phyloP scores from a whole-genome alignment of 2,113 vertebrate genomes.

The Girardinichthys multiradiatus region DNA sequence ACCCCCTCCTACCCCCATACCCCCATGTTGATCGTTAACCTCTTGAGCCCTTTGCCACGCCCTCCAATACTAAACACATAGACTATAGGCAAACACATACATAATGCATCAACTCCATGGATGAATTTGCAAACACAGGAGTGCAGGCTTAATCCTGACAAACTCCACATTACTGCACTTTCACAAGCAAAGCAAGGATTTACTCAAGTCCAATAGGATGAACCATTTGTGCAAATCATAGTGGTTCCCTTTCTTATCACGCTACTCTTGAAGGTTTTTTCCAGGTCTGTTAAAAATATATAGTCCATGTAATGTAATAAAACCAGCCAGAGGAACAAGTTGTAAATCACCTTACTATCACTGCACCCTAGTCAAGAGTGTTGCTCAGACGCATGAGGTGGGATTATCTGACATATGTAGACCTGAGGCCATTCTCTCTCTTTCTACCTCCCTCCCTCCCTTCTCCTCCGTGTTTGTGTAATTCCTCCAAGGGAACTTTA shows the following conservation, averaged over 20 bases:
- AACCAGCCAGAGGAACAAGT: constrained; percentile 61
- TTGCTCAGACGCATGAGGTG: constrained; percentile 50
- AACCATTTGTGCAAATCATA: constrained; percentile 25
- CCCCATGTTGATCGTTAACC: constrained; percentile 10
- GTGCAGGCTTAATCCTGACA: constrained; percentile 33
- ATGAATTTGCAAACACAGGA: constrained; percentile 42
- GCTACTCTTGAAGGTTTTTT: constrained; percentile 25
- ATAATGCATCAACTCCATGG: constrained; percentile 28
- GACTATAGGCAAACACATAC: constrained; percentile 24
- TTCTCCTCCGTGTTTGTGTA: background rate
- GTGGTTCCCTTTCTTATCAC: constrained; percentile 11
- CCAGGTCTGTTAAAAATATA: constrained; percentile 8
- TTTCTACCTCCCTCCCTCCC: background rate
- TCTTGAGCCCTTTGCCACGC: constrained; percentile 43
- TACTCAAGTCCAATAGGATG: constrained; percentile 3
- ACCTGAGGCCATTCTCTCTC: constrained; percentile 49
- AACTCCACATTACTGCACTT: constrained; percentile 17
- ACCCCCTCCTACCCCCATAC: constrained; percentile 22
- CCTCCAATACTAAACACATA: constrained; percentile 56
- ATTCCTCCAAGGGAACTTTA: constrained; percentile 27
- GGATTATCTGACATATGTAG: constrained; percentile 54
- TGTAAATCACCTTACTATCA: constrained; percentile 71
- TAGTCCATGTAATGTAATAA: constrained; percentile 25
- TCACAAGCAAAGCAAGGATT: background rate
- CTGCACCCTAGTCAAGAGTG: constrained; percentile 52